These are phyloP conservation scores for Muscicapa adusta DNA, from an alignment of 2,113 vertebrate species.

Conservation along the genomic window DNA sequence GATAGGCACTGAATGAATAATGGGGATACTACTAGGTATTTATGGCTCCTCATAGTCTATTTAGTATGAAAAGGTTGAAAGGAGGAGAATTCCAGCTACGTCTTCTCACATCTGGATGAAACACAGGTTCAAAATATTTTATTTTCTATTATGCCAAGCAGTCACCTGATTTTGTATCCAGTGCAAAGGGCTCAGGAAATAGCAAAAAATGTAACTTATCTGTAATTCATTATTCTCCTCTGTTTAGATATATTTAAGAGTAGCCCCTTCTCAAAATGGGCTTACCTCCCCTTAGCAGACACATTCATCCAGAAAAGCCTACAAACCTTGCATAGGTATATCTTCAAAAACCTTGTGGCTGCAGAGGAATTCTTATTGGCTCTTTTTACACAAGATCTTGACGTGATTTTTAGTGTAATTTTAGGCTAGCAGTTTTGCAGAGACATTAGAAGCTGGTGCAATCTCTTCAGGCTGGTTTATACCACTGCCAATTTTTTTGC, in stretches of 20 bases:
- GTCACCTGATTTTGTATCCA: not conserved
- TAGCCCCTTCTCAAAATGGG: not conserved
- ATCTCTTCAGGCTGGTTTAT: not conserved
- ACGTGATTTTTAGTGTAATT: not conserved
- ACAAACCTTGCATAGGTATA: not conserved
- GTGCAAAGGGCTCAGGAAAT: not conserved
- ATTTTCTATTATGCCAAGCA: not conserved
- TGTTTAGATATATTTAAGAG: not conserved
- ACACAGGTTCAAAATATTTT: not conserved
- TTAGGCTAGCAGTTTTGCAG: not conserved
- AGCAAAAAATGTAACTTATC: not conserved
- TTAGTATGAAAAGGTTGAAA: not conserved
- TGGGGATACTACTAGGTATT: not conserved
- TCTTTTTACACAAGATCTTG: not conserved
- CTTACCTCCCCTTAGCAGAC: not conserved
- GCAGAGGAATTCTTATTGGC: not conserved
- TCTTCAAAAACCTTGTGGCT: not conserved
- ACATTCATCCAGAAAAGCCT: not conserved
- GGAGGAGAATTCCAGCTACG: not conserved
- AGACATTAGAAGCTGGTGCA: not conserved
- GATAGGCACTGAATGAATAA: not conserved
- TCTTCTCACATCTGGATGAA: not conserved
- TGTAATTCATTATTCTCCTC: not conserved
- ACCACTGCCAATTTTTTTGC: not conserved
- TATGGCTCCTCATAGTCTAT: not conserved